phyloP scores from a whole-genome alignment of 2,113 vertebrate species.

The Odontesthes bonariensis region DNA sequence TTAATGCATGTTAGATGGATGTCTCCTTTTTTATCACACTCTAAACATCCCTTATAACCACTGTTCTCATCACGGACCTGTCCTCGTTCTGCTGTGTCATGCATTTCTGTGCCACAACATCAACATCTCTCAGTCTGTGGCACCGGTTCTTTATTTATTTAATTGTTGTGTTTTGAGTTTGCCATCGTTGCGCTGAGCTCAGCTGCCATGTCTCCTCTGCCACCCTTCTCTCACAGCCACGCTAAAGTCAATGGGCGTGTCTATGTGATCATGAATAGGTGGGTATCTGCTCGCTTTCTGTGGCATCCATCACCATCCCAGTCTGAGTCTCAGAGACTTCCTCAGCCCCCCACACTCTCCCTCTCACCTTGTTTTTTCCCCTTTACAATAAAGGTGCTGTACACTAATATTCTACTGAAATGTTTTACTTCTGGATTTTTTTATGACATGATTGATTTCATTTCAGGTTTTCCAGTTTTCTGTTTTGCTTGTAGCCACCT shows the following conservation, averaged over 20 bases:
- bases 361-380: not conserved
- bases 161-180: not conserved
- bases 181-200: conserved; percentile 29
- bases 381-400: conserved; percentile 3
- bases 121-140: not conserved
- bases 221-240: conserved; percentile 87
- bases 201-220: conserved; percentile 45
- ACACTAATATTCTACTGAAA: conserved; percentile 14
- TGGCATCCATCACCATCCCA: conserved; percentile 69
- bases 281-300: conserved; percentile 89
- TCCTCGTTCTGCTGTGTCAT: not conserved
- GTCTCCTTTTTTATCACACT: not conserved
- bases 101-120: not conserved
- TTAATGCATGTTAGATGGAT: too few relatives aligned
- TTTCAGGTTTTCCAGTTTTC: conserved; percentile 21
- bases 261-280: conserved; percentile 99
- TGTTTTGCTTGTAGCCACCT: conserved; percentile 71
- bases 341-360: conserved; percentile 2
- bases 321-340: conserved; percentile 21
- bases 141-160: not conserved
- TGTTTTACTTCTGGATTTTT: conserved; percentile 5
- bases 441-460: conserved; percentile 2
- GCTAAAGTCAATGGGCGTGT: conserved; percentile 98
- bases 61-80: not conserved
- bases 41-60: conserved; percentile 6